Evolutionary conservation across 2,888 invertebrate species (phyloP), one percentile per base, ranked within the genome.

Genomic region (Exephanes ischioxanthus): DNA sequence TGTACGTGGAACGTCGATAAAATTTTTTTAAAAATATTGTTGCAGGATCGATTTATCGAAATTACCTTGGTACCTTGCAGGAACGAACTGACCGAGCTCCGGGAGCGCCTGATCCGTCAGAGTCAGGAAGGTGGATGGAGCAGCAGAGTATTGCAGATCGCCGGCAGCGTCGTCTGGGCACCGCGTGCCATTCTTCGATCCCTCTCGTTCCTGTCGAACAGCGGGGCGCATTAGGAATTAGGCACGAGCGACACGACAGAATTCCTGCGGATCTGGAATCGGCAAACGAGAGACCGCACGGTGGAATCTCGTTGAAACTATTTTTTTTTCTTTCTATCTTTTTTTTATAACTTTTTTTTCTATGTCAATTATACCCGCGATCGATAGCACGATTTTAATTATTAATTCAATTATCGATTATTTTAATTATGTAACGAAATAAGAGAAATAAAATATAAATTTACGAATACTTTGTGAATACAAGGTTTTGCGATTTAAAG

Each of bases 141-240:
- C 66, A 91, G 87, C 63, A 89, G 91, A 85, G 89, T 94, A 81
- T 85, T 94, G 41, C 93, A 93, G 88, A 88, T 94, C 51, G 93
- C 93, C 70, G 93, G 92, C 51, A 93, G 89, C 63, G 89, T 94
- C 14, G 92, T 91, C 4, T 90, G 93, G 30, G 92, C 91, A 5
- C 94, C 94, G 5, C 86, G 92, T 58, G 90, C 90, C 3, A 92
- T 94, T 86, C 88, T 93, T 3, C 91, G 93, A 30, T 92, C 93
- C 19, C 86, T 93, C 72, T 89, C 91, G 0, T 91, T 93, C 71
- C 84, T 93, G 26, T 90, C 91, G 4, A 87, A 68, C 5, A 85
- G 87, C 7, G 86, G 88, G 41, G 82, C 86, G 22, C 48, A 71
- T 2, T 72, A 22, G 72, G 66, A n/a, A 41, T 41, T 26, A 22